Evolutionary conservation across 2,888 invertebrate genomes (phyloP), one percentile per base, ranked within the genome.

Genomic region (Callyntrura sp.): DNA sequence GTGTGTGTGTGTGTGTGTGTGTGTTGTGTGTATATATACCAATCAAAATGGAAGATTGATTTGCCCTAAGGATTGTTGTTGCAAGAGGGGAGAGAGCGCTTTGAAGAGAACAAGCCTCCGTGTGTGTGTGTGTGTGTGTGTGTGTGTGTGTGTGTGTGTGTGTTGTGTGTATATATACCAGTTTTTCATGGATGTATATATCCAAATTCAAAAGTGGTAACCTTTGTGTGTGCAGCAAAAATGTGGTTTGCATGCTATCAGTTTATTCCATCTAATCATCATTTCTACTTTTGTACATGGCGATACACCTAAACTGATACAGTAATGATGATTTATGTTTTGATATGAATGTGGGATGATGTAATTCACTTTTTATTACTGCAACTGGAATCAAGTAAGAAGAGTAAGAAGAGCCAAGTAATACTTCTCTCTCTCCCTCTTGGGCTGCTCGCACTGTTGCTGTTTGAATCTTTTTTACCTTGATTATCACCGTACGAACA

Each of bases 351-450:
- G n/a, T 12, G 25, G 35, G 28, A 48, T 78, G 28, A 85, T 51
- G 78, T 48, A 78, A 65, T 85, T 78, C 85, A 51, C 62, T 48
- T 85, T 85, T 85, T 78, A 85, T 85, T 85, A 23, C 62, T 55
- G 84, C 70, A 70, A 84, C 78, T 78, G 78, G 57, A 78, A 55
- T 55, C 8, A 55, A 35, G 35, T 35, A 35, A 35, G 35, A 25
- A 55, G n/a, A n/a, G n/a, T n/a, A n/a, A n/a, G n/a, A n/a, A n/a
- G n/a, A n/a, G n/a, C 17, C 76, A 17, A 45, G 9, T 35, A 35
- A 35, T 35, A 8, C 17, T 23, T 43, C 43, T 43, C 14, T n/a
- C n/a, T 68, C 35, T 43, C 14, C 12, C n/a, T n/a, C n/a, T n/a
- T n/a, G n/a, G n/a, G n/a, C n/a, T n/a, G n/a, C n/a, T n/a, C n/a